Conservation (phyloP, 1,140 invertebrate species). For the Lethrus apterus region DNA sequence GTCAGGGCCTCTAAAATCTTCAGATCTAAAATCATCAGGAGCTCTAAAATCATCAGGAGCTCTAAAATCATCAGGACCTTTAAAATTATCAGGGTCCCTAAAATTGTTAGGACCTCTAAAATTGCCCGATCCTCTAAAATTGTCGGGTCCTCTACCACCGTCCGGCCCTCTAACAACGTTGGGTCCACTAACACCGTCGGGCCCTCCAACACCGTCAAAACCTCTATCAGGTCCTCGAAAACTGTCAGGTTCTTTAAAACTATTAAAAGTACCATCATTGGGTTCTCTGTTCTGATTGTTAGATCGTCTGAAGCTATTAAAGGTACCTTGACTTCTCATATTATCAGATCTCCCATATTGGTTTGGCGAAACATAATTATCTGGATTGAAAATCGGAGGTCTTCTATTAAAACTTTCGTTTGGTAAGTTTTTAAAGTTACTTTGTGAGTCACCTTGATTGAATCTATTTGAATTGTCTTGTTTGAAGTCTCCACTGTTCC, state of each 20-base stretch:
- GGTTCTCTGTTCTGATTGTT: too few relatives aligned
- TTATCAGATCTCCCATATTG: too few relatives aligned
- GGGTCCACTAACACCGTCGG: too few relatives aligned
- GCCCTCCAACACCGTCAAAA: background rate
- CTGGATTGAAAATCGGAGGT: background rate
- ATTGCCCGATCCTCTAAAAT: background rate
- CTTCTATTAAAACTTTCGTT: too few relatives aligned
- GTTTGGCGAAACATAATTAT: too few relatives aligned
- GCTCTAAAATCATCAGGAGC: background rate
- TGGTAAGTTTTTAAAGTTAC: too few relatives aligned
- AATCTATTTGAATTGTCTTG: too few relatives aligned
- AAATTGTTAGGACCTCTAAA: background rate
- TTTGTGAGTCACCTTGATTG: too few relatives aligned
- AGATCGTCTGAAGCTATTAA: too few relatives aligned
- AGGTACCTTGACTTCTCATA: too few relatives aligned
- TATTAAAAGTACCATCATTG: background rate
- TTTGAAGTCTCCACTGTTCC: background rate
- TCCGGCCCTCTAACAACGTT: background rate
- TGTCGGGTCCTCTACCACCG: background rate
- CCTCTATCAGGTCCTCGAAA: background rate
- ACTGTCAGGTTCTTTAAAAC: background rate
- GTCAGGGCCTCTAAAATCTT: background rate
- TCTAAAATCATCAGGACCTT: background rate
- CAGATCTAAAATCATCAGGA: constrained; percentile 1
- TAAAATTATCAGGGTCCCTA: constrained; percentile 1